These are phyloP conservation scores for Macrochelys suwanniensis DNA, from an alignment of 2,797 vertebrate species.

Conservation along the genomic window DNA sequence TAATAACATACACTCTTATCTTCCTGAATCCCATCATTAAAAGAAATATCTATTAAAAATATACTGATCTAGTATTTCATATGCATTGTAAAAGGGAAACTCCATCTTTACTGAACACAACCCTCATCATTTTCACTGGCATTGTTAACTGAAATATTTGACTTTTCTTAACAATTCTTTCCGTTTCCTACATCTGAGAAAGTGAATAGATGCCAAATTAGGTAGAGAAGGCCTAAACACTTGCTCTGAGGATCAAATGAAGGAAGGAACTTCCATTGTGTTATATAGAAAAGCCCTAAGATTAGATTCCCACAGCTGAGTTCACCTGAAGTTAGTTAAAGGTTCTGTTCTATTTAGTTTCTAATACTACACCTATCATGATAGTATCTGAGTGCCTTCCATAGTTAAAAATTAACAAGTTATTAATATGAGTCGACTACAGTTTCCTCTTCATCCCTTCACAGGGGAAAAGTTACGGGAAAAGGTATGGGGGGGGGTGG, in stretches of 20 bases:
- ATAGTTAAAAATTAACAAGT: too few relatives aligned
- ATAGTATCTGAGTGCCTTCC: not conserved
- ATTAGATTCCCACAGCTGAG: not conserved
- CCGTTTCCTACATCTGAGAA: not conserved
- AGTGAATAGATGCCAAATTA: not conserved
- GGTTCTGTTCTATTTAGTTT: not conserved
- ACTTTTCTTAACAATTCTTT: not conserved
- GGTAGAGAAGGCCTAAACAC: not conserved
- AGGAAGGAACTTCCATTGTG: not conserved
- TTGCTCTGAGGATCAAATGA: not conserved
- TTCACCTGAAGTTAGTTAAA: not conserved
- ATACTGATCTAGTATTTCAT: not conserved
- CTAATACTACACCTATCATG: not conserved
- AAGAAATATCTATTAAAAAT: not conserved
- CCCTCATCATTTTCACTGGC: not conserved
- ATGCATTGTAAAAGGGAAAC: not conserved
- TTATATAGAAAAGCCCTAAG: not conserved
- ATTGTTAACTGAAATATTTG: not conserved
- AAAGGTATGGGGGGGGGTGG: too few relatives aligned
- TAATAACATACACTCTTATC: not conserved
- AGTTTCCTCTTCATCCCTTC: too few relatives aligned
- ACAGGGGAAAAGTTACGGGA: too few relatives aligned
- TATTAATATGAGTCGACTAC: too few relatives aligned
- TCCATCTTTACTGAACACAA: not conserved
- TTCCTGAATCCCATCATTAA: not conserved